Evolutionary conservation across 2,888 invertebrate species (phyloP).

Genomic region (Caenorhabditis afra): DNA sequence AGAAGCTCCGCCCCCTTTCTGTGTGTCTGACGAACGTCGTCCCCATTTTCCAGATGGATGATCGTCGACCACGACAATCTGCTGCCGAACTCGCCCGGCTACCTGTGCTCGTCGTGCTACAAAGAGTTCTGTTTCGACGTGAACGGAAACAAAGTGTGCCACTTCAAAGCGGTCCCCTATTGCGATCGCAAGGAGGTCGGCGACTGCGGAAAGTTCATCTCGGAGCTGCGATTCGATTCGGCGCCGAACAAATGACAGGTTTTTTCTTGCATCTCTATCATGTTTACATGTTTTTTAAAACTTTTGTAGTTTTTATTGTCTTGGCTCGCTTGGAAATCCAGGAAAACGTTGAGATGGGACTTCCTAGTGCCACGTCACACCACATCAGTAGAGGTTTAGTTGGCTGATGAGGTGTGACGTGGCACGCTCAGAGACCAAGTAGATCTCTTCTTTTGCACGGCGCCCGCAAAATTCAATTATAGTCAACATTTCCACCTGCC

Average conservation of each 20-base stretch:
- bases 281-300: conserved; percentile 1
- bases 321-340: no score
- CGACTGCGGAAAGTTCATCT: conserved; percentile 51
- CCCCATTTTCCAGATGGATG: conserved; percentile 56
- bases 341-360: no score
- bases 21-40: no score
- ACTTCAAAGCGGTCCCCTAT: conserved; percentile 66
- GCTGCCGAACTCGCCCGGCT: conserved; percentile 51
- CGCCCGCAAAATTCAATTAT: no score
- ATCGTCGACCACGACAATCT: conserved; percentile 56
- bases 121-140: conserved; percentile 56
- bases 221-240: conserved; percentile 35
- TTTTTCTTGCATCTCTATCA: not conserved
- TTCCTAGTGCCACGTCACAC: no score
- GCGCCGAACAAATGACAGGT: not conserved
- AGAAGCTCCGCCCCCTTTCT: conserved; percentile 1
- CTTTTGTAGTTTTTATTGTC: conserved; percentile 3
- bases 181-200: conserved; percentile 62
- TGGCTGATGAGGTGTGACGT: no score
- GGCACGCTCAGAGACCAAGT: no score
- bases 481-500: no score
- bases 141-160: conserved; percentile 49
- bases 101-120: conserved; percentile 61
- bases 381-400: no score
- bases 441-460: no score